phyloP scores from a whole-genome alignment of 2,888 invertebrate genomes.

The Philhelius pedissequus region DNA sequence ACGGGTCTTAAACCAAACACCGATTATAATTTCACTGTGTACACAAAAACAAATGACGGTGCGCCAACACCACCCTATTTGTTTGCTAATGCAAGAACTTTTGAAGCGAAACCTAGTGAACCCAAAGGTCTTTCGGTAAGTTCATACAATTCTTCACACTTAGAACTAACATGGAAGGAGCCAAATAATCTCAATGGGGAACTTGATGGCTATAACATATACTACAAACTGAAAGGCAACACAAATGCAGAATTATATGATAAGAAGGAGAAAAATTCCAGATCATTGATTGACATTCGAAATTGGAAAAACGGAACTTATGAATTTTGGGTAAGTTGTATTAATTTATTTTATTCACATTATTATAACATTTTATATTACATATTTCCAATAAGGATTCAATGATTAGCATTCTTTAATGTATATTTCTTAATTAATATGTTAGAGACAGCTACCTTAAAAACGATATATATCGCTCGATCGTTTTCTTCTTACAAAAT shows the following conservation, averaged over 20 bases:
- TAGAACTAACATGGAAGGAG: conserved; percentile 85
- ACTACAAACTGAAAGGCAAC: conserved; percentile 83
- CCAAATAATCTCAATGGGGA: conserved; percentile 84
- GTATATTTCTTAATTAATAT: too few species aligned
- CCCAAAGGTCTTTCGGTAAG: conserved; percentile 84
- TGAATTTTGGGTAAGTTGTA: conserved; percentile 70
- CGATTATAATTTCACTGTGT: conserved; percentile 89
- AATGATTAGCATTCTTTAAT: too few species aligned
- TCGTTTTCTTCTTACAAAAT: too few species aligned
- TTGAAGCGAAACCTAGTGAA: conserved; percentile 85
- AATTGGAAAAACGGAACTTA: conserved; percentile 70
- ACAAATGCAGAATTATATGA: conserved; percentile 77
- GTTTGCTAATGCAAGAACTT: conserved; percentile 83
- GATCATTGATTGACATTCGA: conserved; percentile 18
- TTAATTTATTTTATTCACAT: not conserved
- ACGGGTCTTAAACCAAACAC: conserved; percentile 84
- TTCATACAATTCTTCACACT: conserved; percentile 83
- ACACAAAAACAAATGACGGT: conserved; percentile 82
- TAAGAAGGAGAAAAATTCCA: conserved; percentile 53
- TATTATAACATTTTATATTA: too few species aligned
- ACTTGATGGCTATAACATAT: conserved; percentile 83
- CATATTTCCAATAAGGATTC: too few species aligned
- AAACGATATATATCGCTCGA: too few species aligned
- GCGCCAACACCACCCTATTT: conserved; percentile 82
- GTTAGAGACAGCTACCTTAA: too few species aligned